Percentiles rank a stretch among this genome's conserved stretches.
These are phyloP conservation scores for Epinephelus malabaricus DNA, from an alignment of 2,797 vertebrate genomes.

Conservation along the genomic window DNA sequence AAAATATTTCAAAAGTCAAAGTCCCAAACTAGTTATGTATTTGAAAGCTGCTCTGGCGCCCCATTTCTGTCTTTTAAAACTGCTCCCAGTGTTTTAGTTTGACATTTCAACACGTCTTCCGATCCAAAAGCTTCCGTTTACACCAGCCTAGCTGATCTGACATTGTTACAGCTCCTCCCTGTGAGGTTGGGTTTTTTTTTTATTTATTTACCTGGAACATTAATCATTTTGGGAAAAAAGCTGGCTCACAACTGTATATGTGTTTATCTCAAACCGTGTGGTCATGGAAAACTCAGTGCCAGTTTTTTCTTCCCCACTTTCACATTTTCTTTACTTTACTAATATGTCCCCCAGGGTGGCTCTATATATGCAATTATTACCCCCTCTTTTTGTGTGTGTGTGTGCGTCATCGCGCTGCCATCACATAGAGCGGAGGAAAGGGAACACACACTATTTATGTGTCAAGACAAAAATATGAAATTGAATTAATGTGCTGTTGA, in stretches of 20 bases:
- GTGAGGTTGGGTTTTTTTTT: constrained; percentile 12
- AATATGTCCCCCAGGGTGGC: constrained; percentile 52
- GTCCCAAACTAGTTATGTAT: constrained; percentile 4
- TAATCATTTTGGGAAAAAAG: constrained; percentile 44
- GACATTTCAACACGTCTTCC: constrained; percentile 36
- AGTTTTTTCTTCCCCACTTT: constrained; percentile 25
- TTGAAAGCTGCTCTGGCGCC: constrained; percentile 15
- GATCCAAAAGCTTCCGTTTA: constrained; percentile 33
- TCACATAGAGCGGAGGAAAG: constrained; percentile 61
- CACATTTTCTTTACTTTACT: constrained; percentile 47
- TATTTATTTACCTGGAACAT: constrained; percentile 38
- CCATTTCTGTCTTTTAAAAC: constrained; percentile 31
- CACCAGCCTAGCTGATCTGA: constrained; percentile 14
- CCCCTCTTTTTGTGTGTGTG: constrained; percentile 30
- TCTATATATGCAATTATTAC: constrained; percentile 69
- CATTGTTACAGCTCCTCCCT: constrained; percentile 31
- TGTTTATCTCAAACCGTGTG: constrained; percentile 35
- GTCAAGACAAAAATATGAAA: constrained; percentile 73
- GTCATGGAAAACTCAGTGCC: constrained; percentile 22
- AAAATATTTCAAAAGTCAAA: constrained; percentile 8
- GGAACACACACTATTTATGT: constrained; percentile 70
- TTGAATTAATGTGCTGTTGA: constrained; percentile 79
- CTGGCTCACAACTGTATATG: constrained; percentile 6
- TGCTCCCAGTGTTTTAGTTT: constrained; percentile 29
- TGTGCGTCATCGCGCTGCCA: constrained; percentile 67